phyloP scores from a whole-genome alignment of 2,113 vertebrate species.

The Macheiramphus alcinus region DNA sequence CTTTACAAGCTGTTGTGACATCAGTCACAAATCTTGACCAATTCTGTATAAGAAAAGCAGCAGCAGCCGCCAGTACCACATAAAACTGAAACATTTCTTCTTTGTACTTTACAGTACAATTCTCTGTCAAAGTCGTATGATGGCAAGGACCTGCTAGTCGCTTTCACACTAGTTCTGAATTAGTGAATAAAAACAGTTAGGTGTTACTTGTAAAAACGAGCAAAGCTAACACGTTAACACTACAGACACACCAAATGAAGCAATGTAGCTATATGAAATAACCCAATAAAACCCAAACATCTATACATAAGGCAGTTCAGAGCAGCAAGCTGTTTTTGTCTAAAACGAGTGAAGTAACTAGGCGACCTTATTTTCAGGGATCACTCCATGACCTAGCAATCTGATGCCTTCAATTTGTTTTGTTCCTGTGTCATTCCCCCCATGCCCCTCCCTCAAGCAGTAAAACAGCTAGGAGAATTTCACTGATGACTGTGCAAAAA shows the following conservation, averaged over 20 bases:
- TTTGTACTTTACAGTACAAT: not conserved
- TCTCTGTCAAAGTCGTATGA: not conserved
- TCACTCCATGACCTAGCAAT: not conserved
- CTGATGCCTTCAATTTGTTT: not conserved
- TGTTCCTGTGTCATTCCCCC: not conserved
- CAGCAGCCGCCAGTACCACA: not conserved
- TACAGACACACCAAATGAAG: rapidly evolving
- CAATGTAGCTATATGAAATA: not conserved
- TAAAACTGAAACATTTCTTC: not conserved
- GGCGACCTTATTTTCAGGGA: not conserved
- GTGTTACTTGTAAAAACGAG: not conserved
- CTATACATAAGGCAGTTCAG: not conserved
- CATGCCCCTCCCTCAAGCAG: not conserved
- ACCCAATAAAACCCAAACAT: not conserved
- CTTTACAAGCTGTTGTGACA: not conserved
- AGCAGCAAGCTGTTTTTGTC: not conserved
- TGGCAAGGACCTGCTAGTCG: not conserved
- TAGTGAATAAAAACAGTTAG: not conserved
- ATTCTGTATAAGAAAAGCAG: not conserved
- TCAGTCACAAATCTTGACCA: not conserved
- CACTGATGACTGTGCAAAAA: not conserved
- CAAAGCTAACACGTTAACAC: not conserved
- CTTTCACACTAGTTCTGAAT: not conserved
- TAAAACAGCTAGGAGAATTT: not conserved
- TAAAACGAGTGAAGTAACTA: not conserved